Evolutionary conservation across 2,797 vertebrate species (phyloP), one percentile per base, ranked within the genome.

Genomic region (Falco rusticolus): DNA sequence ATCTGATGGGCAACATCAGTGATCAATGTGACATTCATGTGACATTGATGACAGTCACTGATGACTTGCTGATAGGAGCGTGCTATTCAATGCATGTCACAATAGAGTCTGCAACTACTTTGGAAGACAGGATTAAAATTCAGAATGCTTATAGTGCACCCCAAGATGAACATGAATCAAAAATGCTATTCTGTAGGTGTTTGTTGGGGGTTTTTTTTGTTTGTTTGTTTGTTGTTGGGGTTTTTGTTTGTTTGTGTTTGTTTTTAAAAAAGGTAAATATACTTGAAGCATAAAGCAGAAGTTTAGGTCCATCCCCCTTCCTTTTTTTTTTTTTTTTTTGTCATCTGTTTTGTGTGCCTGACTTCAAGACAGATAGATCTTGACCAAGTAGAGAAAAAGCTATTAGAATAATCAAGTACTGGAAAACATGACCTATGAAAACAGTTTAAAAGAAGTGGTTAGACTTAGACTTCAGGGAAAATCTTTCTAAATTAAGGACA

Each of bases 161-260:
- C 33, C 17, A 77, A 77, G 31, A 45, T n/a, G 31, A 45, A 48
- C 11, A 16, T 20, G 7, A 75, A 59, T 51, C 22, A 79, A 37
- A 0, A 0, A 61, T 41, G 8, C 0, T 20, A 7, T 53, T 82
- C 13, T 65, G 12, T 7, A 68, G 39, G 39, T 41, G 39, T 41
- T 41, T 41, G 39, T 41, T 41, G 39, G 39, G 37, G 9, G 9
- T 6, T 41, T 41, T 41, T 41, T 39, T 39, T 39, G 39, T 39
- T 41, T 41, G 39, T 41, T 41, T 41, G 11, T 41, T 41, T 41
- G 39, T 41, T 41, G 39, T 41, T 41, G 39, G 39, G 39, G 39
- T 41, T 41, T 41, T 41, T 41, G 11, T 39, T 39, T 39, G 11
- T 34, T 34, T 34, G 34, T 34, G 34, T 34, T 39, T 39, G 37